Evolutionary conservation across 2,797 vertebrate species (phyloP), one percentile per base, ranked within the genome.

Genomic region (Falco concolor): DNA sequence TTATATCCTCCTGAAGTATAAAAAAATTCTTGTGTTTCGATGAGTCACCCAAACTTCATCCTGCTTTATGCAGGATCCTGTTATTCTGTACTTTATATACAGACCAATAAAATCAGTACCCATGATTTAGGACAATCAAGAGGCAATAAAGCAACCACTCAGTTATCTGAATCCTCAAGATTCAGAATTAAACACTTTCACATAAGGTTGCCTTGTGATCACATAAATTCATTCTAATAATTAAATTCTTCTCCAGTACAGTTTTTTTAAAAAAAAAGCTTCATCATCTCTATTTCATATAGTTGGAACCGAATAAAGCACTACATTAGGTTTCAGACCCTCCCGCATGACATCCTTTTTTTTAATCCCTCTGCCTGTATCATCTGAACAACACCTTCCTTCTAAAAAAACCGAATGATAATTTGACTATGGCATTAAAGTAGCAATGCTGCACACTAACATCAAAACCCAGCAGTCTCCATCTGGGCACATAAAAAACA

Each of bases 41-140:
- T 93, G 88, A 94, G 67, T 94, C 77, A 94, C 22, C 17, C 44
- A 87, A 87, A 93, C 52, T 69, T 90, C 70, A 94, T 60, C 56
- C 67, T 50, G 54, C 42, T 77, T 94, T 70, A 87, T 74, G n/a
- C 27, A 89, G 40, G 67, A 94, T 56, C 18, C 56, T 93, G 59
- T 77, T 90, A 82, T 65, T 70, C 68, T 53, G 28, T 59, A 93
- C 67, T 87, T 94, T 34, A 82, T 57, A 92, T 49, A 63, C 10
- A 67, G 68, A 89, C 40, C 82, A 89, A 87, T 73, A 87, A 89
- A 93, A 89, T 83, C 60, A 84, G 21, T 76, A 76, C 5, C 7
- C 9, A 14, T 24, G 25, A 93, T 60, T 72, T 75, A 65, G 38
- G 84, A 61, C 4, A 92, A 67, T 25, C 42, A 53, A 72, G 72